These are phyloP conservation scores for Nylanderia fulva DNA, from an alignment of 1,140 invertebrate genomes.

Conservation along the genomic window DNA sequence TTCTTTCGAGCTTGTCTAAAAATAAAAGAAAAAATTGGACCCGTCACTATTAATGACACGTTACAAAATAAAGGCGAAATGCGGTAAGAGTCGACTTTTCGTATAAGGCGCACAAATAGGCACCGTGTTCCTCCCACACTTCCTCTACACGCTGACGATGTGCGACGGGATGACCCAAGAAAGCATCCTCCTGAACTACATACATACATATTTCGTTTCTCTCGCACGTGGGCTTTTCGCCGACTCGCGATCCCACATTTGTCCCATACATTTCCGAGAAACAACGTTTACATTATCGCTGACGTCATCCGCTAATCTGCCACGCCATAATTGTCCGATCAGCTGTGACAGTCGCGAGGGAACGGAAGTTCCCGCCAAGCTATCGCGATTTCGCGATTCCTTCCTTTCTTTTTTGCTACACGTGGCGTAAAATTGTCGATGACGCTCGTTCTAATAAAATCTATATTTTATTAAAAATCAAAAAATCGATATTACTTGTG, in stretches of 20 bases:
- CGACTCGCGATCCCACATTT: constrained; percentile 2
- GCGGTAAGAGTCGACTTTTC: constrained; percentile 6
- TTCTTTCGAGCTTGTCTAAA: no score
- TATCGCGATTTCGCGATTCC: not conserved
- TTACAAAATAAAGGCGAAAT: no score
- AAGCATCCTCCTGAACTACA: constrained; percentile 14
- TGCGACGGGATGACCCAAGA: not conserved
- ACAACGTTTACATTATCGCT: constrained; percentile 14
- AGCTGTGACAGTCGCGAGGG: not conserved
- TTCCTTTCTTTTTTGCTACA: not conserved
- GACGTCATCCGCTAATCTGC: constrained; percentile 16
- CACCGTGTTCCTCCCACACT: not conserved
- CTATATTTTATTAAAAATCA: no score
- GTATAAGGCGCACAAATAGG: constrained; percentile 1
- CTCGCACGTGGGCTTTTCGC: constrained; percentile 25
- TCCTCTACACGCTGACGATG: no score
- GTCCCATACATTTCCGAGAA: not conserved
- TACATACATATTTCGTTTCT: constrained; percentile 1
- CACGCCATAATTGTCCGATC: constrained; percentile 13
- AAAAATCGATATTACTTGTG: no score
- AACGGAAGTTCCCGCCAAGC: not conserved
- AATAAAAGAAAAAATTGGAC: no score
- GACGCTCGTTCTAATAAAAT: no score
- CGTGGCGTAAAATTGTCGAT: not conserved
- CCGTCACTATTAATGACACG: no score